Base-by-base conservation (phyloP, 2,888 invertebrate species). In the Halictus quadricinctus region DNA sequence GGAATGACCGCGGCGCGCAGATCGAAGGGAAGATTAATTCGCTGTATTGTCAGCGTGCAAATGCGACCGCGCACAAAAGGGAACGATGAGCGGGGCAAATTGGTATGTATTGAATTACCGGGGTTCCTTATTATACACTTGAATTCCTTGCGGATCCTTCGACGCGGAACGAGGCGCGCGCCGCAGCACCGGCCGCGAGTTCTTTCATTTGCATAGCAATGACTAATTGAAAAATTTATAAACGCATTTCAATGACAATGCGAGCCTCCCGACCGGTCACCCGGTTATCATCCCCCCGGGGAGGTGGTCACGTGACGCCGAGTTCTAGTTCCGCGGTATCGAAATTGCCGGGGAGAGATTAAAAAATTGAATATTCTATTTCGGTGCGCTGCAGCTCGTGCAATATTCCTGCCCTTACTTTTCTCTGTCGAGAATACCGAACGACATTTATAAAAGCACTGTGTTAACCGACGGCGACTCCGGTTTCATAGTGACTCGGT, bases 1-100 rank as follows among this genome's bases (percentile, higher is more conserved):
- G 82, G 79, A 60, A 81, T 83, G 82, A 46, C 78, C 29, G 41
- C 77, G 77, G 80, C 50, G n/a, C 74, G 85, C 75, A 87, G 81
- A 89, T 89, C 89, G 89, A 89, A 87, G 88, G 88, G 89, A 88
- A 89, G 89, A 89, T 89, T 89, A 89, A 89, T 88, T 89, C 83
- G 84, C 79, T 86, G 86, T 80, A 82, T 86, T 87, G 87, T 85
- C 86, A 69, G 86, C 80, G 83, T 87, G 89, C 84, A 83, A 87
- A 89, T 78, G 88, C 80, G 75, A 64, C 72, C 79, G 86, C 86
- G 64, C 48, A 80, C 80, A 87, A 87, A 85, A 82, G 84, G 80
- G 81, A 36, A 81, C 78, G 87, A 83, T 78, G 83, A 89, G 84
- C 84, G 77, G 77, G 82, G 82, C 82, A 80, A 89, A 89, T 86